A percentile compares a stretch with the other conserved stretches of the same genome.
These are phyloP conservation scores for Malurus leucopterus DNA, from an alignment of 2,797 vertebrate genomes.

Conservation along the genomic window DNA sequence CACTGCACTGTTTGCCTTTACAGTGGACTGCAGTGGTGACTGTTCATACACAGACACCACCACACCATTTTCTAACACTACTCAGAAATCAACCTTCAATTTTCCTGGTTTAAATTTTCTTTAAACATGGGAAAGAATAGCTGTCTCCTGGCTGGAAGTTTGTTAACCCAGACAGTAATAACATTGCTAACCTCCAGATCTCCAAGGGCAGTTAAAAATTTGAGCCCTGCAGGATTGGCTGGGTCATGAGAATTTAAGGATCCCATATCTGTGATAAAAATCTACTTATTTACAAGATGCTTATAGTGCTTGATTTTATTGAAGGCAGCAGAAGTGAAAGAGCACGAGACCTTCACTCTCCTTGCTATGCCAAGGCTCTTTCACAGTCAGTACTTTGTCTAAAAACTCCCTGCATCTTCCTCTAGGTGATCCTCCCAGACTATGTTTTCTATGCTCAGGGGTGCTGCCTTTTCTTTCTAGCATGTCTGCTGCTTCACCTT, in stretches of 20 bases:
- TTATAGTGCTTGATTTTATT: neutral
- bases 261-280: neutral
- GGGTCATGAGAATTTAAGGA: neutral
- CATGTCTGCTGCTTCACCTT: neutral
- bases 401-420: neutral
- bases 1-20: neutral
- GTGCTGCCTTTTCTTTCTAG: neutral
- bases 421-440: neutral
- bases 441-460: neutral
- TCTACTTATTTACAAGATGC: neutral
- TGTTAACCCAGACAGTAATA: neutral
- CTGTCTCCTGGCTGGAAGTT: neutral
- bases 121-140: neutral
- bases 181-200: neutral
- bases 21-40: fast-evolving
- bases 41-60: fast-evolving
- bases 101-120: neutral
- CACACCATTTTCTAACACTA: neutral
- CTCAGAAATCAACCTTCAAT: neutral
- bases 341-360: neutral
- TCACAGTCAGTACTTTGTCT: neutral
- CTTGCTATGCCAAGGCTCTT: neutral
- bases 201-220: neutral
- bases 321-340: neutral
- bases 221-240: neutral